phyloP scores from a whole-genome alignment of 2,113 vertebrate genomes.

The Mus spicilegus region DNA sequence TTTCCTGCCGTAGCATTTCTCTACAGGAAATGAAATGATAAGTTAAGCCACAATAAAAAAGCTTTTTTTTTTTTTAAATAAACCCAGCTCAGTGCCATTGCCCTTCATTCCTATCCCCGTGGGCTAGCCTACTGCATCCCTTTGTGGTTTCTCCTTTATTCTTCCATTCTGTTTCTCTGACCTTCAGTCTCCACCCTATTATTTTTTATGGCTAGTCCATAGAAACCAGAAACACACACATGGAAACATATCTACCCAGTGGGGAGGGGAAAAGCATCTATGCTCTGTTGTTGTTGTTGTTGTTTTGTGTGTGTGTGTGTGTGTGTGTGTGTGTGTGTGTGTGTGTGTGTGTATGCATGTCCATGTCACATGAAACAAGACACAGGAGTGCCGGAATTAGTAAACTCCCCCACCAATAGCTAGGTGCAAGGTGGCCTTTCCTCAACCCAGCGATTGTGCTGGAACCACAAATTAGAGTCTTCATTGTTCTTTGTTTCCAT shows the following conservation, averaged over 20 bases:
- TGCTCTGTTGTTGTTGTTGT: not conserved
- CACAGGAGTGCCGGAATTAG: slow-evolving; percentile 64
- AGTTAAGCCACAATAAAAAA: not conserved
- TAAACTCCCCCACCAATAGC: slow-evolving; percentile 76
- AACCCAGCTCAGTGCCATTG: not conserved
- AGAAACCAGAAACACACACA: slow-evolving; percentile 45
- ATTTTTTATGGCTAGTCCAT: slow-evolving; percentile 43
- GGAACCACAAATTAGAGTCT: slow-evolving; percentile 80
- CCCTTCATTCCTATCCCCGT: not conserved
- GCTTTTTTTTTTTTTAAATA: not conserved
- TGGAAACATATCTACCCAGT: not conserved
- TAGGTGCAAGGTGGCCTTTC: slow-evolving; percentile 66
- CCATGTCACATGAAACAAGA: not conserved
- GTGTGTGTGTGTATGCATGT: not conserved
- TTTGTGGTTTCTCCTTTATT: slow-evolving; percentile 23
- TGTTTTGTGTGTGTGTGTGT: not conserved
- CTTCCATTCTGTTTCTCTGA: slow-evolving; percentile 9
- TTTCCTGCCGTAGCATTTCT: slow-evolving; percentile 25
- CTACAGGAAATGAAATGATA: slow-evolving; percentile 20
- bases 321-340: not conserved
- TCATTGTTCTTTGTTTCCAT: slow-evolving; percentile 92
- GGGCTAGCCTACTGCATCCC: not conserved
- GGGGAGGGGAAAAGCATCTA: slow-evolving; percentile 14
- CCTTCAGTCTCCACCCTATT: not conserved
- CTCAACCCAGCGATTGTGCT: slow-evolving; percentile 76